Base-by-base conservation (phyloP, 2,888 invertebrate genomes). In the Xylota segnis region DNA sequence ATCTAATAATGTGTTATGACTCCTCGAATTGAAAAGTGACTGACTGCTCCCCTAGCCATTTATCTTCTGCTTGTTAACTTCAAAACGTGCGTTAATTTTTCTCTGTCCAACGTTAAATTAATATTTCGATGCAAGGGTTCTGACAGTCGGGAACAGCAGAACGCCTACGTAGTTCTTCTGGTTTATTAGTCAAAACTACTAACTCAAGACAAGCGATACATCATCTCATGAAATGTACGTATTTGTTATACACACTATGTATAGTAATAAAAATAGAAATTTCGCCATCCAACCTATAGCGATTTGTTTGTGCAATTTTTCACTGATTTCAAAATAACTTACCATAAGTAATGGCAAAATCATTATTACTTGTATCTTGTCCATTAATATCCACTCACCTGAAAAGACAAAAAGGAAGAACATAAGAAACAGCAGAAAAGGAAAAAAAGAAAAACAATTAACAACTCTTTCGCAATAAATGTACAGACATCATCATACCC, bases 371-470 rank as follows among this genome's bases (percentile, higher is more conserved):
- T 40, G 18, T 37, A n/a, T 6, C 0, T 2, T 37, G 12, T 59
- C 70, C 63, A 78, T 65, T 61, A 61, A 54, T 65, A n/a, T 70
- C 43, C 54, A 82, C 70, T 82, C 56, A 76, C 76, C 76, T 82
- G 47, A 34, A 70, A 70, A 32, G 40, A 63, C 12, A 50, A 76
- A 50, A 29, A 34, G 52, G 37, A 40, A 23, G 23, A 23, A 23
- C 23, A 23, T 23, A 45, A 59, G 3, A 52, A 29, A 27, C 7
- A n/a, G n/a, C n/a, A n/a, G n/a, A n/a, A n/a, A n/a, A n/a, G n/a
- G n/a, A n/a, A n/a, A n/a, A 23, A 23, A 23, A 23, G 23, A 63
- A 5, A 10, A 12, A 43, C 18, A 70, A 70, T 76, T 65, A 65
- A 63, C 70, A 82, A 40, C 7, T 32, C 14, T 34, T 56, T 65